Evolutionary conservation across 1,140 invertebrate genomes (phyloP).

Genomic region (Euschistus heros): DNA sequence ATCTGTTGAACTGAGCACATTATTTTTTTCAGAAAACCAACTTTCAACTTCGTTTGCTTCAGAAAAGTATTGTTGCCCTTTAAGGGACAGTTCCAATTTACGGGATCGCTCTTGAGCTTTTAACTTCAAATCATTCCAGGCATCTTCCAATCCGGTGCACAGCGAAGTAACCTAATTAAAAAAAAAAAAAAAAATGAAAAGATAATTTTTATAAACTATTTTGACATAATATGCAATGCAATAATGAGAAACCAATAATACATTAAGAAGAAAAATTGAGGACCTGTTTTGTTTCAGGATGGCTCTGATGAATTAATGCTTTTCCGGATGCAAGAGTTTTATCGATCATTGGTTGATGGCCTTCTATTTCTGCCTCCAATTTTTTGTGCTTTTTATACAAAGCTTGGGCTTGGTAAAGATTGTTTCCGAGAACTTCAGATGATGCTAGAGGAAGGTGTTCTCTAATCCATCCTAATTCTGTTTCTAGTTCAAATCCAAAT

Average conservation of each 20-base stretch:
- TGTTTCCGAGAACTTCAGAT: conserved; percentile 62
- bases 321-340: conserved; percentile 64
- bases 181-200: conserved; percentile 1
- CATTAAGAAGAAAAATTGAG: not conserved
- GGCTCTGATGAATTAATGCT: conserved; percentile 53
- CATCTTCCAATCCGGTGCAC: conserved; percentile 49
- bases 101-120: conserved; percentile 59
- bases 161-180: conserved; percentile 46
- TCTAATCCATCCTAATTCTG: conserved; percentile 90
- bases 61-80: conserved; percentile 80
- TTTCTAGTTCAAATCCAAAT: conserved; percentile 86
- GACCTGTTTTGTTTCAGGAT: conserved; percentile 66
- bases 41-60: conserved; percentile 86
- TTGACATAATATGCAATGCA: not conserved
- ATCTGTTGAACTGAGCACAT: conserved; percentile 67
- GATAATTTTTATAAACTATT: not conserved
- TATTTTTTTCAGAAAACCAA: conserved; percentile 81
- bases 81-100: conserved; percentile 72
- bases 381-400: conserved; percentile 90
- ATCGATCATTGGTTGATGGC: conserved; percentile 71
- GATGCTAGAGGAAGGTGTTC: conserved; percentile 74
- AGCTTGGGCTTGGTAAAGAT: conserved; percentile 83
- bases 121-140: conserved; percentile 58
- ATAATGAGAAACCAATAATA: not conserved
- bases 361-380: conserved; percentile 71